These are phyloP conservation scores for Condylostylus longicornis DNA, from an alignment of 1,140 invertebrate species.

Conservation along the genomic window DNA sequence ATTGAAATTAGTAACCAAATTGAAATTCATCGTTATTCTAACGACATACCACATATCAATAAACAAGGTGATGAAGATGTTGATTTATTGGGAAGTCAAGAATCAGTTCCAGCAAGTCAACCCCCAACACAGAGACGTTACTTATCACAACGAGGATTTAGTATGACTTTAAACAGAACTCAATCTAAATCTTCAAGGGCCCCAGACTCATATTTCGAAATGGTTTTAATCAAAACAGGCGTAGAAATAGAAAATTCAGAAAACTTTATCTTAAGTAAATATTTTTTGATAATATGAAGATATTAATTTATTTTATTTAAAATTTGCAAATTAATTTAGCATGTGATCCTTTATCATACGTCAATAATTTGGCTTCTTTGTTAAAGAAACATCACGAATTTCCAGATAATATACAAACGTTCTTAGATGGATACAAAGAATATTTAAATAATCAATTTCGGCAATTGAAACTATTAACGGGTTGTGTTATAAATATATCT, in stretches of 20 bases:
- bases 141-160: conserved; percentile 24
- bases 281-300: neutral
- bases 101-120: conserved; percentile 21
- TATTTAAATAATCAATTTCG: conserved; percentile 24
- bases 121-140: conserved; percentile 25
- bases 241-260: conserved; percentile 21
- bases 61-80: conserved; percentile 20
- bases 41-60: no score
- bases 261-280: conserved; percentile 17
- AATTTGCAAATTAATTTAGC: no score
- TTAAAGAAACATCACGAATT: conserved; percentile 18
- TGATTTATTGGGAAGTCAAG: neutral
- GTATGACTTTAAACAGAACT: conserved; percentile 16
- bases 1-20: no score
- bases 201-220: conserved; percentile 26
- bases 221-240: conserved; percentile 21
- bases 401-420: conserved; percentile 24
- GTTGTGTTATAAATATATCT: conserved; percentile 21
- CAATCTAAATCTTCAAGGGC: conserved; percentile 19
- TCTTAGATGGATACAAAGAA: conserved; percentile 27
- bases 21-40: no score
- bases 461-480: conserved; percentile 27
- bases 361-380: conserved; percentile 19
- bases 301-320: conserved; percentile 1
- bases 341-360: conserved; percentile 27